These are phyloP conservation scores for Tamandua tetradactyla DNA, from an alignment of 2,797 vertebrate genomes.

Conservation along the genomic window DNA sequence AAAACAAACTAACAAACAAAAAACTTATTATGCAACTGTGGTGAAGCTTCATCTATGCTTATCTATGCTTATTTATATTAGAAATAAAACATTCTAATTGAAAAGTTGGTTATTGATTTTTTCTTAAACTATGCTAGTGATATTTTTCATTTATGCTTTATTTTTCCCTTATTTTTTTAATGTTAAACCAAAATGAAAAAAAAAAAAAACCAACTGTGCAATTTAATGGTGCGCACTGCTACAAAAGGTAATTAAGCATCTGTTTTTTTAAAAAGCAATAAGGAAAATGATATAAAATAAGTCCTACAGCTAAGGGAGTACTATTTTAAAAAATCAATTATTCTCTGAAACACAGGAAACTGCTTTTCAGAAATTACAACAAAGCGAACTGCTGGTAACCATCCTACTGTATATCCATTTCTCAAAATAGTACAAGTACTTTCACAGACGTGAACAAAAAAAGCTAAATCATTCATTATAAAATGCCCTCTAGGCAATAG, in stretches of 20 bases:
- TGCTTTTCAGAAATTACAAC: conserved; percentile 82
- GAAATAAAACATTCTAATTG: neutral
- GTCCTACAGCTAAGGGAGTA: conserved; percentile 75
- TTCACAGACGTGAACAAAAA: conserved; percentile 78
- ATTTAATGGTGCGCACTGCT: conserved; percentile 68
- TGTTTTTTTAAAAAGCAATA: conserved; percentile 40
- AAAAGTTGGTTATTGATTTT: neutral
- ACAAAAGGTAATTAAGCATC: conserved; percentile 79
- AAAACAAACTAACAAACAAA: too few relatives aligned
- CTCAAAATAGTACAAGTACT: conserved; percentile 83
- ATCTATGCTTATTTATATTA: neutral
- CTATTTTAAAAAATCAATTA: conserved; percentile 82
- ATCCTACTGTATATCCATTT: conserved; percentile 79
- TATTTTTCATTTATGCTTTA: neutral
- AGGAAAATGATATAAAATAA: conserved; percentile 67
- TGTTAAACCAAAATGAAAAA: conserved; percentile 60
- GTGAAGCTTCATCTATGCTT: neutral
- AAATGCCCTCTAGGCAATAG: conserved; percentile 79
- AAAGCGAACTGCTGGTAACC: conserved; percentile 81
- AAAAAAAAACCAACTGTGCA: conserved; percentile 58
- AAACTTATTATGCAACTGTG: neutral
- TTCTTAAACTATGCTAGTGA: conserved; percentile 47
- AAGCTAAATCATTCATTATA: conserved; percentile 83
- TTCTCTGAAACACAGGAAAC: conserved; percentile 78
- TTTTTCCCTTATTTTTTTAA: conserved; percentile 35